Percentiles rank a stretch among this genome's conserved stretches.
Evolutionary conservation across 2,888 invertebrate genomes (phyloP).

Genomic region (Ctena decussata): DNA sequence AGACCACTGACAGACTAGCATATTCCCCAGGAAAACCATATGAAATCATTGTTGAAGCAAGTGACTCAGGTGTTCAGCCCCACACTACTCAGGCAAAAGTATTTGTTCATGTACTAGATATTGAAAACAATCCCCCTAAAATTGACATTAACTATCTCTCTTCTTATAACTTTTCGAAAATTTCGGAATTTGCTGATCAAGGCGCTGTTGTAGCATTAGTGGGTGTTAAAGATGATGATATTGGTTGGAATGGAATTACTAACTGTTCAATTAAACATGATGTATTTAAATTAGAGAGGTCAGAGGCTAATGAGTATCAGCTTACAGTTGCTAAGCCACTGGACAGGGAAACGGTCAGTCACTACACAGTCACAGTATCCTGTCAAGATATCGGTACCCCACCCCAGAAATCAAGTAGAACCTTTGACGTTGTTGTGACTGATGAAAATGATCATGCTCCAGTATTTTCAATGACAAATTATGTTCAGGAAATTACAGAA

Average conservation of each 20-base stretch:
- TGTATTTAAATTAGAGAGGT: conserved; percentile 73
- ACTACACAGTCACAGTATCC: conserved; percentile 76
- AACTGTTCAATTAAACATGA: conserved; percentile 67
- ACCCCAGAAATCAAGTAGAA: conserved; percentile 71
- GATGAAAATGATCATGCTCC: conserved; percentile 85
- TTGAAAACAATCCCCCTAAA: conserved; percentile 97
- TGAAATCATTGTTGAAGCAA: conserved; percentile 76
- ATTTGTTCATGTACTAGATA: conserved; percentile 90
- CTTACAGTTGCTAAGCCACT: conserved; percentile 76
- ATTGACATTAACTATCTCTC: conserved; percentile 72
- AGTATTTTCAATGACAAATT: conserved; percentile 69
- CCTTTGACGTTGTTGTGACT: conserved; percentile 76
- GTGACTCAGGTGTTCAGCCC: conserved; percentile 75
- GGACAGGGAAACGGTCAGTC: conserved; percentile 77
- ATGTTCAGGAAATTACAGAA: conserved; percentile 76
- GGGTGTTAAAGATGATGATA: conserved; percentile 82
- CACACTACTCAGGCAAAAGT: conserved; percentile 76
- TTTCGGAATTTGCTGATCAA: conserved; percentile 78
- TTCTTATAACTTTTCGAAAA: conserved; percentile 66
- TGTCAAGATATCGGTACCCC: conserved; percentile 82
- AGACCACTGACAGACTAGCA: conserved; percentile 73
- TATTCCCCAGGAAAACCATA: conserved; percentile 73
- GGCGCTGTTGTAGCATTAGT: conserved; percentile 83
- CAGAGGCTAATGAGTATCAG: conserved; percentile 76
- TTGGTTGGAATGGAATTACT: conserved; percentile 76